Conservation (phyloP, 1,140 invertebrate species). For the Hetaerina americana region DNA sequence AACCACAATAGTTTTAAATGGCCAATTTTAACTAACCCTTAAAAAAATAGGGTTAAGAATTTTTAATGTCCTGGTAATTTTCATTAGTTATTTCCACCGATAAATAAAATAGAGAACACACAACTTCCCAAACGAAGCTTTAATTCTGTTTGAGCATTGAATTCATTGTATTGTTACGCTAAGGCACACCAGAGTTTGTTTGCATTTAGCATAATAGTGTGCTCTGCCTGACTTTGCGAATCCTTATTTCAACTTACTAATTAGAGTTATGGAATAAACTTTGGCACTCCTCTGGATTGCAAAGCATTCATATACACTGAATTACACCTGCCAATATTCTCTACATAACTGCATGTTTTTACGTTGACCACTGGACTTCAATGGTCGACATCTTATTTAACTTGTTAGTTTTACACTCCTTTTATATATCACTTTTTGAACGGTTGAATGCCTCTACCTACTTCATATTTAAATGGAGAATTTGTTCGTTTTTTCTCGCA, state of each 20-base stretch:
- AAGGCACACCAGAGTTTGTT: background rate
- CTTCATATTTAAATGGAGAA: background rate
- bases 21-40: no score
- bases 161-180: background rate
- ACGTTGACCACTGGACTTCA: background rate
- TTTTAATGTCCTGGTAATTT: no score
- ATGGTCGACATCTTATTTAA: background rate
- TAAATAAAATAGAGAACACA: no score
- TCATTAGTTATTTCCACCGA: no score
- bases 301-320: background rate
- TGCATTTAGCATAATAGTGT: background rate
- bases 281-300: background rate
- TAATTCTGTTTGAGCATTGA: background rate
- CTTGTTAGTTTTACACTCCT: background rate
- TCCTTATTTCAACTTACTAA: background rate
- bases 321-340: background rate
- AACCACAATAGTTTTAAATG: no score
- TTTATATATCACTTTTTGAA: background rate
- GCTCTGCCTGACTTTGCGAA: background rate
- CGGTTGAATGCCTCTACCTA: background rate
- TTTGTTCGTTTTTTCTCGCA: background rate
- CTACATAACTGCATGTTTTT: background rate
- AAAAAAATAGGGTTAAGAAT: no score
- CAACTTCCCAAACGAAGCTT: background rate
- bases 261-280: background rate